Percentiles rank a stretch among this genome's conserved stretches.
Conservation (phyloP, 1,140 invertebrate species). For the Zaprionus vittiger region DNA sequence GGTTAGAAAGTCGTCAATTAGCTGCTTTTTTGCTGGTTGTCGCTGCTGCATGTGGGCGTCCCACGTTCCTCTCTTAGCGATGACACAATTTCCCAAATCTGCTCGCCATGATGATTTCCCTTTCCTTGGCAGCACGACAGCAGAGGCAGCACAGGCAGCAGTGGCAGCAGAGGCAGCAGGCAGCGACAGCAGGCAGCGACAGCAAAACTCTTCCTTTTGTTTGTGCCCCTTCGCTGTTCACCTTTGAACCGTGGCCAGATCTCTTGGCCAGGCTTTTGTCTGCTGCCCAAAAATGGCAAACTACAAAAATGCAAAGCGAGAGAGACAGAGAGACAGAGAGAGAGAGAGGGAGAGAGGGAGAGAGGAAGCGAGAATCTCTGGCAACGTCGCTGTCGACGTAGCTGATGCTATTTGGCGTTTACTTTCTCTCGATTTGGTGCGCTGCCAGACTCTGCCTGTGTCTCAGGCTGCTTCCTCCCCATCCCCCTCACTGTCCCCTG, state of each 20-base stretch:
- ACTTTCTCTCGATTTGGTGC: conserved; percentile 77
- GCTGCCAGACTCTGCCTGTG: conserved; percentile 48
- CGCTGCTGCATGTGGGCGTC: conserved; percentile 26
- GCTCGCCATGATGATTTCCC: conserved; percentile 32
- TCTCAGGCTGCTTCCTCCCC: neutral
- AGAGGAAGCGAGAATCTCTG: conserved; percentile 15
- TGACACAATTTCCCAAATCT: conserved; percentile 43
- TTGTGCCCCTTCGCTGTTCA: conserved; percentile 14
- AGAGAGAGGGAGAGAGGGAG: neutral
- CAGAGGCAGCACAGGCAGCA: conserved; percentile 2
- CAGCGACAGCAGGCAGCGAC: too few species aligned
- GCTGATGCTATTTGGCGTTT: conserved; percentile 43
- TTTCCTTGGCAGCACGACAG: conserved; percentile 41
- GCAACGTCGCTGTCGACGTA: conserved; percentile 2
- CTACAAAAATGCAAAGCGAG: conserved; percentile 25
- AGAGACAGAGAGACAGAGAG: neutral
- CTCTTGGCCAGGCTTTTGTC: conserved; percentile 33
- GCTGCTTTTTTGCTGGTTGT: neutral
- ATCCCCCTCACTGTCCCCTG: neutral
- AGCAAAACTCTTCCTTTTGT: conserved; percentile 48
- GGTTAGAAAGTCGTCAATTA: conserved; percentile 37
- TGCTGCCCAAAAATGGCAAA: conserved; percentile 18
- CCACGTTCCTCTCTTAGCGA: conserved; percentile 28
- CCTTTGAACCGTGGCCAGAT: conserved; percentile 41
- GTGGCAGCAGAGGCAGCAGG: neutral